phyloP scores from a whole-genome alignment of 53 echinoderm and acorn worm genomes.

The Apostichopus leukothele region DNA sequence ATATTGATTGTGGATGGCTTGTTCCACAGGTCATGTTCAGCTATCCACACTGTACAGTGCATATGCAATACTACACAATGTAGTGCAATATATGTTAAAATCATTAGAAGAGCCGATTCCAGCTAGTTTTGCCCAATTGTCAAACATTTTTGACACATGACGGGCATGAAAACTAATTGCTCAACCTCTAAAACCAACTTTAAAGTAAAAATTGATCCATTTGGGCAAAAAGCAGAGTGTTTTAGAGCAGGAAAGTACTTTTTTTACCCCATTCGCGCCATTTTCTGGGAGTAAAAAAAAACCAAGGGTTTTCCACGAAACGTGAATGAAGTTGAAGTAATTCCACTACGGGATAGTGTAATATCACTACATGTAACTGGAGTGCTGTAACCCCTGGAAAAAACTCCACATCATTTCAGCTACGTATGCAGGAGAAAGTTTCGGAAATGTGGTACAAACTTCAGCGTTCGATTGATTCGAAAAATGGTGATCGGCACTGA shows the following conservation, averaged over 20 bases:
- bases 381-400: constrained; percentile 13
- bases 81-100: not conserved
- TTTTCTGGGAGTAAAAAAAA: too few species aligned
- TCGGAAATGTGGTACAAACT: too few species aligned
- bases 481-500: constrained; percentile 6
- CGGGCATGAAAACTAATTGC: constrained; percentile 10
- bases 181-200: not conserved
- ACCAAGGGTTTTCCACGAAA: not conserved
- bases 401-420: not conserved
- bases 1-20: too few species aligned
- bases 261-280: too few species aligned
- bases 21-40: not conserved
- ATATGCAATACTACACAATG: constrained; percentile 13
- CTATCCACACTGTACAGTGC: not conserved
- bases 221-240: too few species aligned
- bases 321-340: too few species aligned
- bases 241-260: too few species aligned
- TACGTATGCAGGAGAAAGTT: too few species aligned
- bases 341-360: not conserved
- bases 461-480: not conserved
- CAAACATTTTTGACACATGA: constrained; percentile 3
- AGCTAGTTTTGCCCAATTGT: not conserved
- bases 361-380: not conserved
- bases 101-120: constrained; percentile 3
- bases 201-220: too few species aligned